These are phyloP conservation scores for Micrastur ruficollis DNA, from an alignment of 2,797 vertebrate genomes.

Conservation along the genomic window DNA sequence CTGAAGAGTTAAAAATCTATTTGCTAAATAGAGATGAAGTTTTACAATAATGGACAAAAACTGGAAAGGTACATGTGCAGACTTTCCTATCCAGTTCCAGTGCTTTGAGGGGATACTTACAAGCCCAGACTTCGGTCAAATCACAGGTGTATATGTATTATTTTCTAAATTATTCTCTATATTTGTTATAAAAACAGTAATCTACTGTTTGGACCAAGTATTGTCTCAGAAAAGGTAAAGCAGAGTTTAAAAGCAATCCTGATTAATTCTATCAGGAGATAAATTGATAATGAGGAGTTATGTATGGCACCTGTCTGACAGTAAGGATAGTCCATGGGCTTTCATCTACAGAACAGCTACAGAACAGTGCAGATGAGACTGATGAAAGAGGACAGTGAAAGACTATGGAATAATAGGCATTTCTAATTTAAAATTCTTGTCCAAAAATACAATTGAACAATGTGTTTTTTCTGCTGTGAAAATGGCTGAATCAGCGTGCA, in stretches of 20 bases:
- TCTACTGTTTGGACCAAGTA: not conserved
- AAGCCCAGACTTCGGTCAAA: not conserved
- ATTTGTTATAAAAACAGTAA: not conserved
- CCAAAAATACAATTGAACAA: not conserved
- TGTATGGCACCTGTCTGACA: not conserved
- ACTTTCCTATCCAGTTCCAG: not conserved
- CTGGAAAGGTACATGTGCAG: not conserved
- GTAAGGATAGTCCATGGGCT: not conserved
- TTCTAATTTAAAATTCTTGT: not conserved
- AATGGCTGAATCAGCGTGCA: not conserved
- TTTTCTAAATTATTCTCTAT: not conserved
- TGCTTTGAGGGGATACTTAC: not conserved
- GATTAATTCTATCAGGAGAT: not conserved
- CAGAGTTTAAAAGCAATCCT: not conserved
- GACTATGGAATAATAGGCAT: not conserved
- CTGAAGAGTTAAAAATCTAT: not conserved
- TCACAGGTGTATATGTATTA: not conserved
- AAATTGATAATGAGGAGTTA: not conserved
- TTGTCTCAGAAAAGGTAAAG: not conserved
- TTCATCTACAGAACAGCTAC: not conserved
- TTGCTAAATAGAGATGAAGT: not conserved
- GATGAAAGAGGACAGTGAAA: not conserved
- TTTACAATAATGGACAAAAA: not conserved
- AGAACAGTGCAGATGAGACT: not conserved
- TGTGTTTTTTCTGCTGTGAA: not conserved